Conservation (phyloP, 2,797 vertebrate genomes). For the Sebastes hopkinsi region DNA sequence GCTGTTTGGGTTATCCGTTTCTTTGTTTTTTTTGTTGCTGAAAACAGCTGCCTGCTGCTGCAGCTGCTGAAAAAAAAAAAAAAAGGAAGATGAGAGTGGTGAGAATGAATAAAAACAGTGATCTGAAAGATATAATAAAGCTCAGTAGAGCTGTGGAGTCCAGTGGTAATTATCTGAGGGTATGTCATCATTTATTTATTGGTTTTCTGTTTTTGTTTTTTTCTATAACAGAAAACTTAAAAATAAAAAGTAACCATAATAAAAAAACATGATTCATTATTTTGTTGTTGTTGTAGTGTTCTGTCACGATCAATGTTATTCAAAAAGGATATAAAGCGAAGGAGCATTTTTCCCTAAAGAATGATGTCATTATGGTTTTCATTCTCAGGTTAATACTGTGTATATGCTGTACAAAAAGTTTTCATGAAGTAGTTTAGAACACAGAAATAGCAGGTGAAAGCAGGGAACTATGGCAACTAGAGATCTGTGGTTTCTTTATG, state of each 20-base stretch:
- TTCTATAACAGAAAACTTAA: neutral
- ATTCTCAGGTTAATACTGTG: neutral
- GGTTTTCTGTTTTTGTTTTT: neutral
- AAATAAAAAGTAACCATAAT: neutral
- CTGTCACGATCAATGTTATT: neutral
- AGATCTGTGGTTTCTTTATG: neutral
- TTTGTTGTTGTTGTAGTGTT: neutral
- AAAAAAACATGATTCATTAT: neutral
- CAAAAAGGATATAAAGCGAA: neutral
- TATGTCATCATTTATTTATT: neutral
- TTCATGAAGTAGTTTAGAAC: neutral
- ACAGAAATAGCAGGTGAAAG: constrained; percentile 9
- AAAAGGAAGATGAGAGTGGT: neutral
- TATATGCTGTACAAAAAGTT: neutral
- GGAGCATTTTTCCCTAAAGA: neutral
- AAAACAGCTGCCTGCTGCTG: neutral
- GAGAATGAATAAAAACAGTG: neutral
- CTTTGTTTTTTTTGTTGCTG: neutral
- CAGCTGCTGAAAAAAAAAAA: neutral
- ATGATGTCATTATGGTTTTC: neutral
- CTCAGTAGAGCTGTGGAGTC: neutral
- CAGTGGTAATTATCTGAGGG: neutral
- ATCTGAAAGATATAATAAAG: neutral
- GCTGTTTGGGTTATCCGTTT: neutral
- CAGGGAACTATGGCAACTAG: constrained; percentile 37